Base-by-base conservation (phyloP, 2,888 invertebrate genomes). In the Latrodectus elegans region DNA sequence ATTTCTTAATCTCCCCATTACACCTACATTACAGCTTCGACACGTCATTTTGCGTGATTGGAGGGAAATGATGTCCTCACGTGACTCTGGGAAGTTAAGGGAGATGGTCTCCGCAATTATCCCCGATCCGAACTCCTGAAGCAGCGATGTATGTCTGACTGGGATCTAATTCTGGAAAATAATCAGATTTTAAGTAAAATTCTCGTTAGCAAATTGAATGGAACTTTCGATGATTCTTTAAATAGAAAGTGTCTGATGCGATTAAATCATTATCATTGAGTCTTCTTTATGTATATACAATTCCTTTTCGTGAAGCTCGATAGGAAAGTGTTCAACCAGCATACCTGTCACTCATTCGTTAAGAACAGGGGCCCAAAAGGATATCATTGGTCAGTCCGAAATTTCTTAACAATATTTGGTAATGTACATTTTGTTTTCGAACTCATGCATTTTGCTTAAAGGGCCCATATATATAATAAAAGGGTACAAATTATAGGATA, bases 151-250 rank as follows among this genome's bases (percentile, higher is more conserved):
- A 6, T 4, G 60, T n/a, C 10, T n/a, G 4, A n/a, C n/a, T 60
- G 60, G 8, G 60, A 60, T 3, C n/a, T 6, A 60, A n/a, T 60
- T 60, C 60, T 60, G 60, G 60, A n/a, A 60, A 60, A 10, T 60
- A 60, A 60, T 60, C 60, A n/a, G 60, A 60, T 60, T 60, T n/a
- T n/a, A n/a, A 60, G 14, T 60, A n/a, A n/a, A 60, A 60, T 60
- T n/a, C 60, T 60, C 60, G 10, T 60, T 60, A 60, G 12, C 12
- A 60, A 60, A 60, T 60, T 60, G 60, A 60, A 60, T 60, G 60
- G 60, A 12, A 4, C 60, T 60, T 15, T 60, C 0, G 0, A 11
- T 60, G 60, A 0, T 60, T 60, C 60, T 10, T 11, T 60, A 60
- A 15, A 60, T 60, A 60, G 60, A 6, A n/a, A 60, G 6, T 60